These are phyloP conservation scores for Gadopsis bispinosus DNA, from an alignment of 2,797 vertebrate species.

Conservation along the genomic window DNA sequence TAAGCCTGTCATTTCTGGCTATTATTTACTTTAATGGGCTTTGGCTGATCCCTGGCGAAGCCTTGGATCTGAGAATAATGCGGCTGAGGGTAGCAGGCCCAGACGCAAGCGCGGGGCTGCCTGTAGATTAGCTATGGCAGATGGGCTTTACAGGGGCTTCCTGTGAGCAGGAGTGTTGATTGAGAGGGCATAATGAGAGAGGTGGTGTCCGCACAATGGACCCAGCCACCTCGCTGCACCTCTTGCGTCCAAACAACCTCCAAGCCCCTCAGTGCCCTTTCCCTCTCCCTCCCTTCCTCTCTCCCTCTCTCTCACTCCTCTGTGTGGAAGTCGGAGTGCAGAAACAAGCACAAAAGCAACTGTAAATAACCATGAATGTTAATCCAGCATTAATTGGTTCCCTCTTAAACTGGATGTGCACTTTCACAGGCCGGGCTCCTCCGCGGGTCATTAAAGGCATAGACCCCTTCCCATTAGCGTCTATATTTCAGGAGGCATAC, in stretches of 20 bases:
- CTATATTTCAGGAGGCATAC: constrained; percentile 66
- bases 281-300: constrained; percentile 39
- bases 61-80: constrained; percentile 99
- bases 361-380: constrained; percentile 99
- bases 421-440: constrained; percentile 83
- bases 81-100: constrained; percentile 95
- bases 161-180: constrained; percentile 99
- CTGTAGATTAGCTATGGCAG: constrained; percentile 99
- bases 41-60: constrained; percentile 99
- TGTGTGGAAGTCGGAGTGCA: constrained; percentile 94
- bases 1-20: constrained; percentile 99
- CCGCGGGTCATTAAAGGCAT: constrained; percentile 78
- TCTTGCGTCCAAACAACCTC: constrained; percentile 97
- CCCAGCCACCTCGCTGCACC: constrained; percentile 98
- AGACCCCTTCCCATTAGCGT: constrained; percentile 74
- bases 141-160: constrained; percentile 99
- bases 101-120: constrained; percentile 96
- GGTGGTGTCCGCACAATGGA: constrained; percentile 99
- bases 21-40: constrained; percentile 99
- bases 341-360: constrained; percentile 99
- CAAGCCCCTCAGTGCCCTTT: constrained; percentile 82
- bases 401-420: constrained; percentile 94
- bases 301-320: constrained; percentile 43
- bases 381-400: constrained; percentile 99
- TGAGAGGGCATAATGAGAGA: constrained; percentile 99